Evolutionary conservation across 2,113 vertebrate genomes (phyloP).

Genomic region (Delphinapterus leucas): DNA sequence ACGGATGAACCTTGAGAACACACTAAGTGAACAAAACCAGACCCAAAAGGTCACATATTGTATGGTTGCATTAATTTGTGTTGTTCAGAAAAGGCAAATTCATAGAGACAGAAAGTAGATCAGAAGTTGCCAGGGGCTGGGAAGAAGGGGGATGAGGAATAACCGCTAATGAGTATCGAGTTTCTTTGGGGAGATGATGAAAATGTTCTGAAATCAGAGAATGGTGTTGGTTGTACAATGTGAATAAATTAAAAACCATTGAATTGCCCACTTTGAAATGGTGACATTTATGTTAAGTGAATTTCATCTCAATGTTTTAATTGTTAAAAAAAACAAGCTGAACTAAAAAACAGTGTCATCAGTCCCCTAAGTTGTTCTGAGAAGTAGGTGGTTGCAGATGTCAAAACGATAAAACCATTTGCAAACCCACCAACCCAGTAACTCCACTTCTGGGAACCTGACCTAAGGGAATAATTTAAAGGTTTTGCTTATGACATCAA

Average conservation of each 20-base stretch:
- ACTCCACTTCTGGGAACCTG: background rate
- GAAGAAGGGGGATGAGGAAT: background rate
- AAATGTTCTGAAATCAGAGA: background rate
- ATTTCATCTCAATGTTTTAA: background rate
- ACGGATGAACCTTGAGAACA: background rate
- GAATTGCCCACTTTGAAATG: background rate
- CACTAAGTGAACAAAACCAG: background rate
- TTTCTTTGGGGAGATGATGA: background rate
- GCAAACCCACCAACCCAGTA: background rate
- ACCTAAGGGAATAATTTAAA: background rate
- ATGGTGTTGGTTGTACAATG: background rate
- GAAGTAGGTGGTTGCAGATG: background rate
- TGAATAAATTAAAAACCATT: background rate
- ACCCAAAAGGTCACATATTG: background rate
- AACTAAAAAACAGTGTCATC: background rate
- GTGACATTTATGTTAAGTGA: background rate
- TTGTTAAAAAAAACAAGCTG: background rate
- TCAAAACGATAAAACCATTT: background rate
- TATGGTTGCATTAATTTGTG: background rate
- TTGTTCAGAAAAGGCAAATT: background rate
- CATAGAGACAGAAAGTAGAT: background rate
- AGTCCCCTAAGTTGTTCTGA: background rate
- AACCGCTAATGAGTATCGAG: background rate
- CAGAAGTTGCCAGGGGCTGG: background rate
- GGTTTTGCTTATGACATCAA: background rate